Evolutionary conservation across 2,113 vertebrate species (phyloP).

Genomic region (Herpailurus yagouaroundi): DNA sequence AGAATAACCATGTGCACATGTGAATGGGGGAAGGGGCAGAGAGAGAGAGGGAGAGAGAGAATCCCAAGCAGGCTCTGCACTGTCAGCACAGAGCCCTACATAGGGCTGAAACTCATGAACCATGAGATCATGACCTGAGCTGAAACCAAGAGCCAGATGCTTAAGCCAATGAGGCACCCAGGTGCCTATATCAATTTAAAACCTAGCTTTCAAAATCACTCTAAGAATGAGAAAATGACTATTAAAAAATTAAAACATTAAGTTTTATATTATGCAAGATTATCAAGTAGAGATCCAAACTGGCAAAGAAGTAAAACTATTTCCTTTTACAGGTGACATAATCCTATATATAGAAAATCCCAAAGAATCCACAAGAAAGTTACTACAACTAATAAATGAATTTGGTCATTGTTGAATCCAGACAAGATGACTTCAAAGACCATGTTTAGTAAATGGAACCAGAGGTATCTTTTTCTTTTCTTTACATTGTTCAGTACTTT

Average conservation of each 20-base stretch:
- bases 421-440: not conserved
- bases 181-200: not conserved
- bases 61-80: too few relatives aligned
- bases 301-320: constrained; percentile 27
- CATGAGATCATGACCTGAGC: too few relatives aligned
- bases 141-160: too few relatives aligned
- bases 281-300: constrained; percentile 12
- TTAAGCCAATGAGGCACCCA: too few relatives aligned
- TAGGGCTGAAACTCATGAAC: too few relatives aligned
- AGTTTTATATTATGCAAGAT: constrained; percentile 9
- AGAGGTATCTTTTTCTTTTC: not conserved
- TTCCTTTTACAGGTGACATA: not conserved
- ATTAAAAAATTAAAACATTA: constrained; percentile 44
- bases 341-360: not conserved
- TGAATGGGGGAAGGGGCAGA: too few relatives aligned
- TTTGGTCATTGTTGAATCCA: not conserved
- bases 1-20: too few relatives aligned
- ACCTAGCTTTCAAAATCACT: constrained; percentile 9
- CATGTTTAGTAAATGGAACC: not conserved
- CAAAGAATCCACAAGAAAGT: constrained; percentile 34
- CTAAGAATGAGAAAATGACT: constrained; percentile 30
- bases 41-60: too few relatives aligned
- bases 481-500: not conserved
- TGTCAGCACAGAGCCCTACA: too few relatives aligned
- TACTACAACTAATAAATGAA: constrained; percentile 5